These are phyloP conservation scores for Dinocampus coccinellae DNA, from an alignment of 2,888 invertebrate genomes.

Conservation along the genomic window DNA sequence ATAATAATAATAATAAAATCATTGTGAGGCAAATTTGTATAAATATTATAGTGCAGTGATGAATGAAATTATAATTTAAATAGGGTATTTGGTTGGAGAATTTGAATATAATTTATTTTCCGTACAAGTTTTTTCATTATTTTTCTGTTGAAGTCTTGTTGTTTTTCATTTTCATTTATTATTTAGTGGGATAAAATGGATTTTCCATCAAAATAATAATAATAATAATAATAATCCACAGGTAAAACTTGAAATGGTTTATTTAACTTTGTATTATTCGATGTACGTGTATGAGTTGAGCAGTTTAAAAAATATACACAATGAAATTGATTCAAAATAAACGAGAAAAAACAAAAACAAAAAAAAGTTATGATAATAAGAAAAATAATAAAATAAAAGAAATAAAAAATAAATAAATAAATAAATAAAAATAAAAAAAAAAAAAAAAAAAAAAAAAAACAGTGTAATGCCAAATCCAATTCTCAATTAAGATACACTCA, in stretches of 20 bases:
- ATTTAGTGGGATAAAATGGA: neutral
- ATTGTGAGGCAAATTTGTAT: no score
- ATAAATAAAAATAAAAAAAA: neutral
- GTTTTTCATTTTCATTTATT: no score
- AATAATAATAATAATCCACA: no score
- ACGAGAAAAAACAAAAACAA: neutral
- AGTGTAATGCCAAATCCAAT: slow-evolving; percentile 45
- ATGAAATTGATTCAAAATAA: no score
- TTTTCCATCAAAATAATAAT: neutral
- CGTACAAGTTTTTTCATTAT: neutral
- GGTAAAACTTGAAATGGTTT: neutral
- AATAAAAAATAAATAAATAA: neutral
- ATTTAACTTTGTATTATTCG: neutral
- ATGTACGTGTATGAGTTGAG: neutral
- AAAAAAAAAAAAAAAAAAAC: neutral
- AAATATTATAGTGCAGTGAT: neutral
- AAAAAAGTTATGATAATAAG: no score
- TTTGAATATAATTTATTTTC: neutral
- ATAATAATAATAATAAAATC: no score
- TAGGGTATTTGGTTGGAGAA: neutral
- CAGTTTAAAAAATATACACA: neutral
- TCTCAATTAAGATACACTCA: slow-evolving; percentile 55
- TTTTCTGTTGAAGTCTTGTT: no score
- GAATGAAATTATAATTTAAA: neutral
- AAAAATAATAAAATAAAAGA: neutral